A percentile compares a stretch with the other conserved stretches of the same genome.
phyloP scores from a whole-genome alignment of 2,888 invertebrate species.

The Abrostola tripartita region DNA sequence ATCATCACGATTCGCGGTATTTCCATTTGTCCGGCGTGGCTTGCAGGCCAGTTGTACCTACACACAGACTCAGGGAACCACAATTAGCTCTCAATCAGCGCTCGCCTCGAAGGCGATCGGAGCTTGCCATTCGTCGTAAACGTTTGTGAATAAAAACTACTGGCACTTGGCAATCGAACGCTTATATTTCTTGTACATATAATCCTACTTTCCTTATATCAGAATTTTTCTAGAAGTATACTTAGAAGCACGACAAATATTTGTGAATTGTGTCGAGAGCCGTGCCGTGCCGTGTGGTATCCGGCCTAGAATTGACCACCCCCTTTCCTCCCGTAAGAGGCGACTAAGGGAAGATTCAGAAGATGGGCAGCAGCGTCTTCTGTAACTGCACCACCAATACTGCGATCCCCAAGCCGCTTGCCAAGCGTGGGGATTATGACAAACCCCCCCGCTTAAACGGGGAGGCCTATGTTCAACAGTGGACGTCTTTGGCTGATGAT shows the following conservation, averaged over 20 bases:
- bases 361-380: too few species aligned
- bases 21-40: constrained; percentile 29
- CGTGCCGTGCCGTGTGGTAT: too few species aligned
- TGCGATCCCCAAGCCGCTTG: too few species aligned
- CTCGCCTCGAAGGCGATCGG: constrained; percentile 16
- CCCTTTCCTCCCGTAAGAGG: too few species aligned
- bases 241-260: neutral
- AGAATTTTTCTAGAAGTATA: constrained; percentile 1
- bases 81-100: constrained; percentile 69
- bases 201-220: constrained; percentile 17
- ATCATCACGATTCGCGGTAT: constrained; percentile 53
- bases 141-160: constrained; percentile 21
- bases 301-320: too few species aligned
- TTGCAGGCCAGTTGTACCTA: constrained; percentile 13
- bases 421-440: too few species aligned
- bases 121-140: neutral
- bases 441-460: too few species aligned
- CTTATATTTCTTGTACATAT: constrained; percentile 11
- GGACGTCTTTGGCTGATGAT: too few species aligned
- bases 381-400: too few species aligned
- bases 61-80: constrained; percentile 20
- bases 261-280: too few species aligned
- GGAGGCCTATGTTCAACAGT: too few species aligned
- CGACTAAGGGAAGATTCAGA: too few species aligned
- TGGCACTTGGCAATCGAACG: neutral